Evolutionary conservation across 1,140 invertebrate genomes (phyloP).

Genomic region (Pseudomyrmex cubaensis): DNA sequence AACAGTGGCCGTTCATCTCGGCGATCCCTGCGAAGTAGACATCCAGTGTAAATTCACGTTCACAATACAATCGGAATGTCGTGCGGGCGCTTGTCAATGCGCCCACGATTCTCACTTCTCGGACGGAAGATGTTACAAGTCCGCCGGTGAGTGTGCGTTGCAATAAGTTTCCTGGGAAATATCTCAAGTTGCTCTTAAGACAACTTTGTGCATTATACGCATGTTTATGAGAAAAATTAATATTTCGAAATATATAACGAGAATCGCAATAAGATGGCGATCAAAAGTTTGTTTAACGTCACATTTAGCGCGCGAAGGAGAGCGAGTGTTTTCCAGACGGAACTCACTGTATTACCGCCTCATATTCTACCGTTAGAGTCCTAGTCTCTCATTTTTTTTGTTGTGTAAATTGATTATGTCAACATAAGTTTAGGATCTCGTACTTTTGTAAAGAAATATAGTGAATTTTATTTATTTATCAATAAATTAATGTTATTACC

Average conservation of each 20-base stretch:
- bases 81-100: constrained; percentile 77
- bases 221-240: constrained; percentile 45
- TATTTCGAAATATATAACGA: constrained; percentile 11
- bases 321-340: not conserved
- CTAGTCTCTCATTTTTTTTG: not conserved
- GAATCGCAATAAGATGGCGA: not conserved
- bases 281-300: constrained; percentile 1
- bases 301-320: not conserved
- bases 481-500: constrained; percentile 15
- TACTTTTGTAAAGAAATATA: too few species aligned
- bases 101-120: constrained; percentile 75
- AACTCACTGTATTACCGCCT: not conserved
- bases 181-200: not conserved
- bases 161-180: constrained; percentile 6
- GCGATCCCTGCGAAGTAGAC: constrained; percentile 76
- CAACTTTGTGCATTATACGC: not conserved
- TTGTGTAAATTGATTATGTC: not conserved
- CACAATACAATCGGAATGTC: constrained; percentile 78
- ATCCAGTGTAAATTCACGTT: constrained; percentile 80
- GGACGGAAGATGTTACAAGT: constrained; percentile 77
- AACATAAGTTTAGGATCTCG: not conserved
- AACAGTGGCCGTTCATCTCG: constrained; percentile 76
- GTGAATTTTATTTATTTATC: too few species aligned
- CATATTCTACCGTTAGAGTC: too few species aligned
- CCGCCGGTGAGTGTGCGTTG: constrained; percentile 74